phyloP scores from a whole-genome alignment of 2,797 vertebrate species.

The Hybognathus amarus region DNA sequence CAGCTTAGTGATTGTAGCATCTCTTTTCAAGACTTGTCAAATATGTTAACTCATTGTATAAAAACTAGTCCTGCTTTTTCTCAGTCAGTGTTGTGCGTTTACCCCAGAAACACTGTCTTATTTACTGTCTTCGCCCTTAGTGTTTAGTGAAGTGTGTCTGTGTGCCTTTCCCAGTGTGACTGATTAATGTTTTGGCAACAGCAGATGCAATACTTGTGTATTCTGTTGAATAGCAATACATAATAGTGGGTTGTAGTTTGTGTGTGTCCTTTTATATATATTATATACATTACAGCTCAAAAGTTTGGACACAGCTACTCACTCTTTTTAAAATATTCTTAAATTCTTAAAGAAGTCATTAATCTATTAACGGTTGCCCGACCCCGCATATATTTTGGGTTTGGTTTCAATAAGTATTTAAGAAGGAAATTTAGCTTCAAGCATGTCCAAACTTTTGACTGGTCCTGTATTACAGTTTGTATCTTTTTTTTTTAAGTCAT shows the following conservation, averaged over 20 bases:
- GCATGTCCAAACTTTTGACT: background rate
- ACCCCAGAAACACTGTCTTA: background rate
- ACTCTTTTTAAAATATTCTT: background rate
- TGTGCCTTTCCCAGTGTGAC: background rate
- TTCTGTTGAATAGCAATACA: background rate
- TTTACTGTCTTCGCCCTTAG: background rate
- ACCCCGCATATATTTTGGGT: no score
- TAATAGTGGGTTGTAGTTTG: background rate
- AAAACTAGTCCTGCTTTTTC: slow-evolving; percentile 1
- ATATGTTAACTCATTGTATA: background rate
- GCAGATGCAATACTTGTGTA: background rate
- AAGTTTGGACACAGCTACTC: background rate
- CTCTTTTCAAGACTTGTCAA: background rate
- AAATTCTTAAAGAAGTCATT: background rate
- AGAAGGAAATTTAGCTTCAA: background rate
- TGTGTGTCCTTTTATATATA: background rate
- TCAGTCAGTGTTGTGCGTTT: background rate
- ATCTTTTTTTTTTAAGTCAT: background rate
- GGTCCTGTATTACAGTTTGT: no score
- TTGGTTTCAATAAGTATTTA: background rate
- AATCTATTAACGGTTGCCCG: background rate
- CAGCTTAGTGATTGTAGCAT: slow-evolving; percentile 3
- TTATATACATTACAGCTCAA: background rate
- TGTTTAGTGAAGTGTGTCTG: background rate
- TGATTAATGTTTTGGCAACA: background rate